These are phyloP conservation scores for Pogoniulus pusillus DNA, from an alignment of 2,797 vertebrate species.

Conservation along the genomic window DNA sequence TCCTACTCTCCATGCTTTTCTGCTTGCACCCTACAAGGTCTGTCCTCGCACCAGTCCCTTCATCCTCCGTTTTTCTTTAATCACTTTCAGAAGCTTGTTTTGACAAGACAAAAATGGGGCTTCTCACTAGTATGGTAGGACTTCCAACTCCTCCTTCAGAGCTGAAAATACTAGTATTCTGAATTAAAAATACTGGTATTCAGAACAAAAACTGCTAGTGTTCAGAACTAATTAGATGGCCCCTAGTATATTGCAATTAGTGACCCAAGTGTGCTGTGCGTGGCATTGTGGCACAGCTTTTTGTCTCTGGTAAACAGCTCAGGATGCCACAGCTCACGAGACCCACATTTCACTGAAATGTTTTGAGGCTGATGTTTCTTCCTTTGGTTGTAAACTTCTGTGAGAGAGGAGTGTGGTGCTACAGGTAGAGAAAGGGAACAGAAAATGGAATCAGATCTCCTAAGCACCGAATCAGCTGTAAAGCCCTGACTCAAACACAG, in stretches of 20 bases:
- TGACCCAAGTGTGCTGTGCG: not conserved
- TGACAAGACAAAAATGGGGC: not conserved
- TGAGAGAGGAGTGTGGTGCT: not conserved
- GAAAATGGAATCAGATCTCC: not conserved
- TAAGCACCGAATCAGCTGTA: not conserved
- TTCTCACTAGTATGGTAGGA: not conserved
- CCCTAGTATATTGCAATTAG: not conserved
- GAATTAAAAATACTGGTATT: not conserved
- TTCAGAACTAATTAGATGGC: not conserved
- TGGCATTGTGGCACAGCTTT: not conserved
- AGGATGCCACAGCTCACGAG: not conserved
- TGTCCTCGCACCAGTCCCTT: not conserved
- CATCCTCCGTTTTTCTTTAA: not conserved
- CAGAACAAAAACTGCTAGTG: not conserved
- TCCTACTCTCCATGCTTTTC: not conserved
- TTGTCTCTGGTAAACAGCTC: not conserved
- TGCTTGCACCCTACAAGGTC: not conserved
- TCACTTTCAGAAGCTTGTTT: not conserved
- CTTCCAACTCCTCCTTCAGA: not conserved
- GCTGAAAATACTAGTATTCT: not conserved
- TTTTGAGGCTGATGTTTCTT: not conserved
- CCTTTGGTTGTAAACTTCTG: not conserved
- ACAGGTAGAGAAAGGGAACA: not conserved
- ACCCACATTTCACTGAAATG: not conserved
- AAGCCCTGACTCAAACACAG: not conserved